Percentiles rank a stretch among this genome's conserved stretches.
Evolutionary conservation across 37 sponge, comb jelly and placozoan genomes (phyloP).

Genomic region (Aphrocallistes beatrix): DNA sequence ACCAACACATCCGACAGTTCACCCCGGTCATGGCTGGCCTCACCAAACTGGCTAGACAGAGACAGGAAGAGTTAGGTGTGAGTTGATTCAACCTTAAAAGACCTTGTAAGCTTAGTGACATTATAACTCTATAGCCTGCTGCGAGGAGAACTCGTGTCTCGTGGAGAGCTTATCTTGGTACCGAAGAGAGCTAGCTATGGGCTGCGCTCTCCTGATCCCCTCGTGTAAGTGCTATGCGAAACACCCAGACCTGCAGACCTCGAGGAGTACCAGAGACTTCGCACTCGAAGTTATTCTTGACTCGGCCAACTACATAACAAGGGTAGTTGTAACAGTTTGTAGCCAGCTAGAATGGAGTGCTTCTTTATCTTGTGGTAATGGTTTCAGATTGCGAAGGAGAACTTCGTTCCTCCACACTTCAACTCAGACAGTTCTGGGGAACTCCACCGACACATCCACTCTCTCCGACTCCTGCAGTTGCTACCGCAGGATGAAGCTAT

Average conservation of each 20-base stretch:
- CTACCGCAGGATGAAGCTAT: not conserved
- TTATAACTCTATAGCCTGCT: not conserved
- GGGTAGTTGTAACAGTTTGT: not conserved
- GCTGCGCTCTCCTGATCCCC: not conserved
- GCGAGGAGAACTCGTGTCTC: not conserved
- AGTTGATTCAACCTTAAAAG: not conserved
- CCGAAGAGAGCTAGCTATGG: not conserved
- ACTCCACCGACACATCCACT: not conserved
- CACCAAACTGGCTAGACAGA: not conserved
- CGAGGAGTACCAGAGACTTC: not conserved
- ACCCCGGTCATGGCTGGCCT: not conserved
- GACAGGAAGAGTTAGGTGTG: not conserved
- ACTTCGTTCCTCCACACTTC: not conserved
- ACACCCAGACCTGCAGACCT: not conserved
- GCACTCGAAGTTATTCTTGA: not conserved
- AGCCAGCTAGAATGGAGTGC: too few species aligned
- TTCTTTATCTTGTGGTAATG: too few species aligned
- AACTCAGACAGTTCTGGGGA: not conserved
- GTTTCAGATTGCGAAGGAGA: not conserved
- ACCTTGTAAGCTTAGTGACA: not conserved
- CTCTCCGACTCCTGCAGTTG: not conserved
- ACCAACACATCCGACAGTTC: not conserved
- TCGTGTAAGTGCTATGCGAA: not conserved
- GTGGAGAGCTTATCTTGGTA: not conserved
- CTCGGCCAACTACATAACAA: not conserved